These are phyloP conservation scores for Saccopteryx bilineata DNA, from an alignment of 2,113 vertebrate genomes.

Conservation along the genomic window DNA sequence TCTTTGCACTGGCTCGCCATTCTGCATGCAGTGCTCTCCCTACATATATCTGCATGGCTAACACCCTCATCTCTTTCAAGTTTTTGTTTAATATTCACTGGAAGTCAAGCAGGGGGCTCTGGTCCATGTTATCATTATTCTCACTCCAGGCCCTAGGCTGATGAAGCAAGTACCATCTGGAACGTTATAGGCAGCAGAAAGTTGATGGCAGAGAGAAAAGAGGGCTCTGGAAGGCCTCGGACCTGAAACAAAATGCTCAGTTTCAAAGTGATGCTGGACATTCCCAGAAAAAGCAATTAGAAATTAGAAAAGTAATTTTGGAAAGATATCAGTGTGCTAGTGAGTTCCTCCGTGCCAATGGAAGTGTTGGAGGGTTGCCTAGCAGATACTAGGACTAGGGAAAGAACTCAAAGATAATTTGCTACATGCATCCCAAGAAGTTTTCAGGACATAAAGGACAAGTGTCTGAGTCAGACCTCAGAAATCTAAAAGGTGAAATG, in stretches of 20 bases:
- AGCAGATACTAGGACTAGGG: background rate
- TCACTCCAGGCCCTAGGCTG: background rate
- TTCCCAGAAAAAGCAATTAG: background rate
- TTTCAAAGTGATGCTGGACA: background rate
- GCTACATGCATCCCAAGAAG: background rate
- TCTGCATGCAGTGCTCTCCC: background rate
- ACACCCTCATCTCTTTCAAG: background rate
- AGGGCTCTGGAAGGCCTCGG: background rate
- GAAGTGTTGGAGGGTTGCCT: background rate
- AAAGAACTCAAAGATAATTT: background rate
- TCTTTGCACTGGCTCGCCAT: background rate
- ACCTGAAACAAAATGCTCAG: background rate
- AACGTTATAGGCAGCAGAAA: background rate
- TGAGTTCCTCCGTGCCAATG: background rate
- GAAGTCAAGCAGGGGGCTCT: background rate
- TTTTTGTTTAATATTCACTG: slow-evolving; percentile 22
- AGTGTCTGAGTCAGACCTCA: background rate
- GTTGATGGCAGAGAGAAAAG: slow-evolving; percentile 7
- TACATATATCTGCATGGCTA: background rate
- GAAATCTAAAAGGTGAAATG: background rate
- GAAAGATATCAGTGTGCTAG: background rate
- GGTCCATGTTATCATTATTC: background rate
- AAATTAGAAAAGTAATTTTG: background rate
- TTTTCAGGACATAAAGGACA: background rate
- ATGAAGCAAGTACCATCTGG: background rate